Percentiles rank a stretch among this genome's conserved stretches.
Evolutionary conservation across 2,888 invertebrate species (phyloP).

Genomic region (Stratiomys singularior): DNA sequence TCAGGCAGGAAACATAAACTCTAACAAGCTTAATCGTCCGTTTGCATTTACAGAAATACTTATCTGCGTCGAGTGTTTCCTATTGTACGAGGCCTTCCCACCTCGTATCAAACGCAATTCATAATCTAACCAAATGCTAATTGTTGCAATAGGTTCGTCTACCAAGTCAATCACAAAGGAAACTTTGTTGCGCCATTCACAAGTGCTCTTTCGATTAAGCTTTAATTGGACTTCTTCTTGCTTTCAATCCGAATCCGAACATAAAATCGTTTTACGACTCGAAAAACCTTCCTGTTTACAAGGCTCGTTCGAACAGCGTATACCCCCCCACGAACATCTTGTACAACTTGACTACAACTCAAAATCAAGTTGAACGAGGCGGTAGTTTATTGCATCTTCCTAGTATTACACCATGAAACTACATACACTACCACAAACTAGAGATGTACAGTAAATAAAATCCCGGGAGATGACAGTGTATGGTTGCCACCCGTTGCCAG

Average conservation of each 20-base stretch:
- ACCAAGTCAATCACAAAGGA: background rate
- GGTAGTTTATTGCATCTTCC: constrained; percentile 15
- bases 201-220: background rate
- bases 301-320: background rate
- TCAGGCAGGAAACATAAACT: no score
- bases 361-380: background rate
- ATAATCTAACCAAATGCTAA: background rate
- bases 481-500: no score
- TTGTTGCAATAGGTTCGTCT: background rate
- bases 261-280: constrained; percentile 19
- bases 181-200: constrained; percentile 12
- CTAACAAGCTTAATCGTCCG: no score
- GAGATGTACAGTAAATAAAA: no score
- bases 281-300: background rate
- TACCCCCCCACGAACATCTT: background rate
- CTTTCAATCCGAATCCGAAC: constrained; percentile 18
- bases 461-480: no score
- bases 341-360: background rate
- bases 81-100: no score
- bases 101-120: background rate
- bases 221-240: constrained; percentile 24
- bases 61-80: no score
- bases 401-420: background rate
- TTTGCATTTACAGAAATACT: no score
- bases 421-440: background rate